Evolutionary conservation across 2,797 vertebrate species (phyloP).

Genomic region (Menidia menidia): DNA sequence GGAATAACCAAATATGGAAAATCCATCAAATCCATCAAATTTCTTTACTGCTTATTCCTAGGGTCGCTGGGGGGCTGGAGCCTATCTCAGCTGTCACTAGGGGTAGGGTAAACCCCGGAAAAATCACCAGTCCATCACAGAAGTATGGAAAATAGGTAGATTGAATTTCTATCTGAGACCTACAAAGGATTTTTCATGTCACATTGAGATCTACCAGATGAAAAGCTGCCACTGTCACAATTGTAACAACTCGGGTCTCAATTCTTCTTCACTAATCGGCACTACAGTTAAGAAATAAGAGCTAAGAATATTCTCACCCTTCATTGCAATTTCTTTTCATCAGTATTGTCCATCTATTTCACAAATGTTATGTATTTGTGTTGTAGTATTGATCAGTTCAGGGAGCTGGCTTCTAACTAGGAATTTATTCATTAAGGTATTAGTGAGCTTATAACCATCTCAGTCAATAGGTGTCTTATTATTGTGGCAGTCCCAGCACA

Average conservation of each 20-base stretch:
- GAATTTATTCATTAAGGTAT: constrained; percentile 73
- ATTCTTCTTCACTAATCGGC: not conserved
- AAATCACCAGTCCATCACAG: too few species aligned
- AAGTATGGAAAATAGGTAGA: too few species aligned
- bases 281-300: constrained; percentile 4
- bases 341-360: constrained; percentile 14
- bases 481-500: constrained; percentile 39
- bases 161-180: too few species aligned
- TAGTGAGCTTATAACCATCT: constrained; percentile 48
- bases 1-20: too few species aligned
- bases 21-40: too few species aligned
- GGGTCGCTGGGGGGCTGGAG: too few species aligned
- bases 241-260: not conserved
- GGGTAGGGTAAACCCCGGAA: too few species aligned
- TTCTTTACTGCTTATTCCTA: too few species aligned
- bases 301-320: too few species aligned
- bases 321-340: not conserved
- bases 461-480: constrained; percentile 63
- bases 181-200: not conserved
- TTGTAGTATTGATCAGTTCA: not conserved
- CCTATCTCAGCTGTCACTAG: too few species aligned
- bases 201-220: too few species aligned
- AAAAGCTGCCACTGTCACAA: not conserved
- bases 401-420: constrained; percentile 41
- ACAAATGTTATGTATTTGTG: constrained; percentile 19